Base-by-base conservation (phyloP, 2,797 vertebrate genomes). In the Etheostoma nigrum region DNA sequence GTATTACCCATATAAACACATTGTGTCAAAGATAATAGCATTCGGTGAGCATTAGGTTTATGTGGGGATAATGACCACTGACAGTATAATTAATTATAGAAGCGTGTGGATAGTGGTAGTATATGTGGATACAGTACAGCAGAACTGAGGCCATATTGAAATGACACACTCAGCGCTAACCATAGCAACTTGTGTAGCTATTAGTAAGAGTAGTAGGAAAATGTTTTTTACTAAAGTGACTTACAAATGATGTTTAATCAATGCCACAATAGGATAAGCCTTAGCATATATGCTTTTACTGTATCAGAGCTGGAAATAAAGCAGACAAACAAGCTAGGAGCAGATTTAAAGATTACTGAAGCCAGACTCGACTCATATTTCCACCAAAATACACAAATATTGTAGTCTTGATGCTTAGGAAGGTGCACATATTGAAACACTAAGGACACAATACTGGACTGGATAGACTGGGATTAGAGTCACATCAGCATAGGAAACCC, bases 111-210 rank as follows among this genome's bases (percentile, higher is more conserved):
- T 40, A 23, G 13, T 44, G 42, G 14, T 27, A 11, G 7, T 8
- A 33, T 33, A 23, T 58, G 40, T 23, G 18, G 21, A 33, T 54
- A 21, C 3, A 21, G 44, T 72, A 27, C n/a, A 67, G 55, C 55
- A 61, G 52, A 58, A 25, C 54, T 40, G 45, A 0, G 52, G 25
- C 48, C n/a, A 21, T 54, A 21, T 36, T 58, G 33, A 21, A 48
- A 59, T 16, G 9, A 6, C 0, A 1, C 51, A 62, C 14, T n/a
- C 18, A 65, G 5, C 36, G 6, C 27, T 81, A 51, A 68, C 74
- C 72, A 79, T 52, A 44, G 79, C 65, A 81, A 74, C 74, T 10
- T 6, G n/a, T 47, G 19, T 13, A 55, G 25, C 23, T 58, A 11
- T 40, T 40, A 11, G 36, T 40, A 27, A 27, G 30, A 30, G 30